These are phyloP conservation scores for Bombus balteatus DNA, from an alignment of 1,140 invertebrate species.

Conservation along the genomic window DNA sequence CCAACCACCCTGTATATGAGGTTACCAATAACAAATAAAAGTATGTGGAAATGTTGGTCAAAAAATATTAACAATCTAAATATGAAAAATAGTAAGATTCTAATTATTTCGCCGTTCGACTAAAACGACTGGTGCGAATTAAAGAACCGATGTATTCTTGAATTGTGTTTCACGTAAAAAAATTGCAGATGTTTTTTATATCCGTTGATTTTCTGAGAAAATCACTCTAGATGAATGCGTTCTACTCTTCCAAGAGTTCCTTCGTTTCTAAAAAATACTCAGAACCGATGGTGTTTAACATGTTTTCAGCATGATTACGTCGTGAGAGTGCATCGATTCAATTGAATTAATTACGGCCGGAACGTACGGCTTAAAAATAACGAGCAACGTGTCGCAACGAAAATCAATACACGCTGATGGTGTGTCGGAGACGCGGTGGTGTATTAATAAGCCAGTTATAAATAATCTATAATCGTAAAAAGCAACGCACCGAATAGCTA, in stretches of 20 bases:
- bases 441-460: conserved; percentile 41
- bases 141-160: background rate
- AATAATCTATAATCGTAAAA: conserved; percentile 39
- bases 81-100: background rate
- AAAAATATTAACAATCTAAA: no score
- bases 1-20: no score
- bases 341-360: conserved; percentile 40
- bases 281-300: background rate
- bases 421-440: conserved; percentile 7
- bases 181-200: background rate
- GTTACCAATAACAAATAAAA: no score
- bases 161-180: background rate
- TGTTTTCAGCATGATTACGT: background rate
- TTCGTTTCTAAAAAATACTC: background rate
- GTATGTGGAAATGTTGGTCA: no score
- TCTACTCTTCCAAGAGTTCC: background rate
- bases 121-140: no score
- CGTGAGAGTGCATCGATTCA: conserved; percentile 41
- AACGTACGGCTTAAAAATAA: conserved; percentile 48
- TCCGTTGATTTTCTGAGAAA: background rate
- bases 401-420: conserved; percentile 43
- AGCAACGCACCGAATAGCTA: background rate
- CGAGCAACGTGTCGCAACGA: conserved; percentile 23
- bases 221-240: no score
- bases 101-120: background rate